Evolutionary conservation across 2,888 invertebrate genomes (phyloP).

Genomic region (Hydriomena furcata): DNA sequence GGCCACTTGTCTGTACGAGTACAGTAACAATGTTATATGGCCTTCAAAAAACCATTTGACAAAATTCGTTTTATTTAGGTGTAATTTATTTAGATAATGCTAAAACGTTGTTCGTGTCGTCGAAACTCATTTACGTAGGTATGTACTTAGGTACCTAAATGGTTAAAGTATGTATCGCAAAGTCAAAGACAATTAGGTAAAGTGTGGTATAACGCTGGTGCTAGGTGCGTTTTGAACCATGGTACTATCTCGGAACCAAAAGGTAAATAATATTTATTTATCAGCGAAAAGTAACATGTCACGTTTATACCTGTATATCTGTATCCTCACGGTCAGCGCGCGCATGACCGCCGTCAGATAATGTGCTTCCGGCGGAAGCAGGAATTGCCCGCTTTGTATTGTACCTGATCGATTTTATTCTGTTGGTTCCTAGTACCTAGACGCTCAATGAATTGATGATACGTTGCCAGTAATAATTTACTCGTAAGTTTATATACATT

Average conservation of each 20-base stretch:
- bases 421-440: constrained; percentile 16
- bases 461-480: too few species aligned
- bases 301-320: constrained; percentile 7
- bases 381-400: constrained; percentile 29
- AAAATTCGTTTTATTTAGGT: too few species aligned
- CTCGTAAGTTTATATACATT: too few species aligned
- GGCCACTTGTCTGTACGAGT: too few species aligned
- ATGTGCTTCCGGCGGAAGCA: constrained; percentile 73
- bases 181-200: too few species aligned
- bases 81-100: constrained; percentile 6
- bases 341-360: constrained; percentile 72
- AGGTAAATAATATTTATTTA: too few species aligned
- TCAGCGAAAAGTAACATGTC: neutral
- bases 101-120: constrained; percentile 13
- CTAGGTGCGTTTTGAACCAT: too few species aligned
- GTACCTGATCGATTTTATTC: constrained; percentile 21
- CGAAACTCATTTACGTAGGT: neutral
- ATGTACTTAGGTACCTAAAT: constrained; percentile 2
- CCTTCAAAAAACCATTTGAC: neutral
- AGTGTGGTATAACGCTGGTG: too few species aligned
- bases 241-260: too few species aligned
- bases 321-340: constrained; percentile 56
- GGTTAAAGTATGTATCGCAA: constrained; percentile 7
- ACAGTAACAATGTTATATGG: too few species aligned
- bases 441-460: constrained; percentile 7